Base-by-base conservation (phyloP, 2,888 invertebrate genomes). In the Patella caerulea region DNA sequence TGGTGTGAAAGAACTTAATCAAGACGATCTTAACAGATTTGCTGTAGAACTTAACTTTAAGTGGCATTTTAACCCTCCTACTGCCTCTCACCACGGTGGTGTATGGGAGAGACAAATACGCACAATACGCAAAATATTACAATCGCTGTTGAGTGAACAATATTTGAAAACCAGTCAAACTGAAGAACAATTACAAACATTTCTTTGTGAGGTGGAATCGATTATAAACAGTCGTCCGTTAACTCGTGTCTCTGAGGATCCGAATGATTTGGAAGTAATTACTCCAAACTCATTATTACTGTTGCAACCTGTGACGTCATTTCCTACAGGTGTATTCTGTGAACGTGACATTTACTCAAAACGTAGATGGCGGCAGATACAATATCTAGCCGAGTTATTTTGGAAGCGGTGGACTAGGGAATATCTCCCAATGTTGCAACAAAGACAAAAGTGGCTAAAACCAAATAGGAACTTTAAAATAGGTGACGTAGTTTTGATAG, bases 141-240 rank as follows among this genome's bases (percentile, higher is more conserved):
- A 65, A 65, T 65, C 65, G 11, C 11, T 65, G 19, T 24, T 65
- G 11, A 65, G 24, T 65, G 65, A 65, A 65, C 65, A 65, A 24
- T 65, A 24, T 19, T 19, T 65, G 24, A 24, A 65, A 65, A 65
- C 65, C 19, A 24, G 65, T 65, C 19, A 65, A 65, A 24, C 65
- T 71, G 80, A 82, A 34, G 80, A 83, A 73, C 65, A 71, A 7
- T 75, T 84, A 2, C 70, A 69, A 3, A 83, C 83, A 17, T 71
- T 83, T 5, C 54, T 83, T 59, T 81, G 80, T 52, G 82, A 83
- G 59, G 72, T 79, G 17, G 82, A 82, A 72, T 19, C 73, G 12
- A 79, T 82, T 12, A 15, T 84, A 19, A 84, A 84, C 65, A 72
- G 74, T 52, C 70, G 84, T 24, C 83, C 84, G 15, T 74, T 82